phyloP scores from a whole-genome alignment of 2,797 vertebrate species.

The Anas flavirostris region DNA sequence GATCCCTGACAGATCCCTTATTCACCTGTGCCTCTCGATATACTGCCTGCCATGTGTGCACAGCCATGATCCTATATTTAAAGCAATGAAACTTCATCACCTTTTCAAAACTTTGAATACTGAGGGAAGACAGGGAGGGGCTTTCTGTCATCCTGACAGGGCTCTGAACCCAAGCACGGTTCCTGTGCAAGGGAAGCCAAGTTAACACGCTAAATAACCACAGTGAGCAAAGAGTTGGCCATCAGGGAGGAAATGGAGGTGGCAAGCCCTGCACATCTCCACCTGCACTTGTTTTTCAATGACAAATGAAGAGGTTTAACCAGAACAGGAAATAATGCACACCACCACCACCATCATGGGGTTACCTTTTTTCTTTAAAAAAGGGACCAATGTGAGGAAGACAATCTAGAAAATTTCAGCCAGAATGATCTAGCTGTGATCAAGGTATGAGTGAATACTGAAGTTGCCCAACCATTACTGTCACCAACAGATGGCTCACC shows the following conservation, averaged over 20 bases:
- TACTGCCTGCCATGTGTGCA: background rate
- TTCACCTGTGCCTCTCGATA: background rate
- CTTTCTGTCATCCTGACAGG: background rate
- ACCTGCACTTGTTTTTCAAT: background rate
- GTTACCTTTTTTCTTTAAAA: background rate
- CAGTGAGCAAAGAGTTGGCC: background rate
- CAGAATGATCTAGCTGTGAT: background rate
- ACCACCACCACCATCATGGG: background rate
- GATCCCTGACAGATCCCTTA: background rate
- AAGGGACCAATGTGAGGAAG: background rate
- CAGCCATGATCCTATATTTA: background rate
- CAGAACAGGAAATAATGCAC: background rate
- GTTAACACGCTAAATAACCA: background rate
- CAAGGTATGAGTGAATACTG: background rate
- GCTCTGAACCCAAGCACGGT: background rate
- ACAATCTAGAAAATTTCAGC: background rate
- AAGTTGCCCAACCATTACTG: background rate
- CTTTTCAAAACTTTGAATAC: background rate
- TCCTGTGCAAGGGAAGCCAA: background rate
- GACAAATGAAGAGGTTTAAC: background rate
- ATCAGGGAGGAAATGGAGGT: background rate
- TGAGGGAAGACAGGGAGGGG: fast-evolving
- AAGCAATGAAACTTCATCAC: background rate
- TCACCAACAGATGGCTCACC: background rate
- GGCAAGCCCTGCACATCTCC: background rate